Evolutionary conservation across 2,113 vertebrate species (phyloP).

Genomic region (Psophia crepitans): DNA sequence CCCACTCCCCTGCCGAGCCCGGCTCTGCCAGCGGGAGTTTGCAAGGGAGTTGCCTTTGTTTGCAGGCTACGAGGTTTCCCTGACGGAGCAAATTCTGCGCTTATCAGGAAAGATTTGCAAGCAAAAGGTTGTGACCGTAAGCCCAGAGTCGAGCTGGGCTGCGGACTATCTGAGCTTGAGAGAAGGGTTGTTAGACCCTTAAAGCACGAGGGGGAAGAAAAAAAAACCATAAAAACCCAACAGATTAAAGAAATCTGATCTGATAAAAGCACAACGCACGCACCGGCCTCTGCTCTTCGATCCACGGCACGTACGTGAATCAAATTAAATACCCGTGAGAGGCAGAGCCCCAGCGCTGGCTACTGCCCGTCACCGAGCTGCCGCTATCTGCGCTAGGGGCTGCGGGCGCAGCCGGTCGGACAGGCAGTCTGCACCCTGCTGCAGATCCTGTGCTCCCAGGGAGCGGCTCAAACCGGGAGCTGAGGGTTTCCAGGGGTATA

Average conservation of each 20-base stretch:
- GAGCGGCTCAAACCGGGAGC: not conserved
- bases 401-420: not conserved
- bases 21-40: not conserved
- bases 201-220: no score
- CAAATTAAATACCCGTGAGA: no score
- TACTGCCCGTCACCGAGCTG: not conserved
- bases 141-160: not conserved
- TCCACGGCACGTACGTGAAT: rapidly evolving
- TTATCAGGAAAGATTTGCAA: not conserved
- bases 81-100: not conserved
- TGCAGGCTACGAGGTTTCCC: not conserved
- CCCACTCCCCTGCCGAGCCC: not conserved
- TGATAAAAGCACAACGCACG: rapidly evolving
- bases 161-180: not conserved
- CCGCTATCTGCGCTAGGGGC: not conserved
- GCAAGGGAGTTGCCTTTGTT: not conserved
- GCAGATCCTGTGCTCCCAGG: not conserved
- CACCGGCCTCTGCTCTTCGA: not conserved
- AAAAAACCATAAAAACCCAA: no score
- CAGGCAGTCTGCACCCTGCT: not conserved
- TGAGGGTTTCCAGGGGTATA: not conserved
- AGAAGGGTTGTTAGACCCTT: no score
- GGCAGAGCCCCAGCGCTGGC: not conserved
- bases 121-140: not conserved
- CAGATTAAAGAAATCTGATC: not conserved